Base-by-base conservation (phyloP, 2,797 vertebrate species). In the Mormyrus hasselquistii region DNA sequence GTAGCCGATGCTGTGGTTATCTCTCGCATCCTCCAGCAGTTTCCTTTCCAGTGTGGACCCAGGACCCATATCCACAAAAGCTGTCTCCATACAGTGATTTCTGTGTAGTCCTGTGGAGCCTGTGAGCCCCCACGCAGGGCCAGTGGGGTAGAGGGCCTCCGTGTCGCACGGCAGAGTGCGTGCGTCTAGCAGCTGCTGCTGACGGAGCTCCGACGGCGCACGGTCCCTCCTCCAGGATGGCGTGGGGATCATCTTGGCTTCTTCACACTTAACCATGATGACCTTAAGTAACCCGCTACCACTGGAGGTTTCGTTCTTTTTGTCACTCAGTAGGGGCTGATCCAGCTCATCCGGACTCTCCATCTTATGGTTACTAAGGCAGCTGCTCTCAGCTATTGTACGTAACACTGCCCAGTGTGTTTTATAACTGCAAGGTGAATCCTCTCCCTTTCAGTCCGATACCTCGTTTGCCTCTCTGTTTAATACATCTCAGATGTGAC, bases 61-160 rank as follows among this genome's bases (percentile, higher is more conserved):
- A 0, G 95, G 95, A 4, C 92, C 92, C 25, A 96, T 92, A 91
- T 97, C 96, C 90, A 96, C 96, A 86, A 97, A 97, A 0, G 96
- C 96, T 19, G 96, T 97, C 94, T 97, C 97, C 90, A 96, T 93
- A 90, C 96, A 96, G 91, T 96, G 96, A 90, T 96, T 97, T 91
- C 91, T 95, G 86, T 95, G 95, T 89, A 93, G 92, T n/a, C 91
- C 87, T 59, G 94, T 91, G 19, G 96, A 92, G 88, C 96, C 95
- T 0, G 92, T 65, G 38, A 95, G 90, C 47, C 93, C 94, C 96
- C 95, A 96, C 69, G 96, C 91, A 41, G 95, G 92, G 7, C 93
- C 93, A 0, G 95, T 90, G 0, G 96, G 94, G 88, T 94, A 94
- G 89, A 94, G 91, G 4, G 93, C 93, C 82, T 97, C 96, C 73